Conservation (phyloP, 2,797 vertebrate genomes). For the Tenualosa thibaudeaui region DNA sequence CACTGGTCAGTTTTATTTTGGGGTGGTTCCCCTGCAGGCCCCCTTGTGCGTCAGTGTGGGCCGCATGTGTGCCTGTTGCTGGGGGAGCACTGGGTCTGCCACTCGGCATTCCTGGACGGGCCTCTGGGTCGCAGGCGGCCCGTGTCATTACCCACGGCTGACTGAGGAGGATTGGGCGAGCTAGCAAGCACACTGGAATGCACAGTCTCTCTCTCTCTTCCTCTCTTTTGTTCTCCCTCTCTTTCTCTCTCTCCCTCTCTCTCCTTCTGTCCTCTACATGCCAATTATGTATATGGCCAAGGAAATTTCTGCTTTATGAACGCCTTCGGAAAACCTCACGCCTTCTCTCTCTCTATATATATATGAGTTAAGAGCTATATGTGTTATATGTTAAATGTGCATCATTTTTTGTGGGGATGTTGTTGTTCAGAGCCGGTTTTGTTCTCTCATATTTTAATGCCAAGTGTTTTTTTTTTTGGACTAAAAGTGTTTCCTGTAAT, state of each 20-base stretch:
- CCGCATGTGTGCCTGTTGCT: background rate
- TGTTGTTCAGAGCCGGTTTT: background rate
- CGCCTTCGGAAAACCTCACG: background rate
- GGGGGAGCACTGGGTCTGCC: background rate
- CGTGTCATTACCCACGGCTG: slow-evolving; percentile 52
- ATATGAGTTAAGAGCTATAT: background rate
- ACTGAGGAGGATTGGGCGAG: slow-evolving; percentile 47
- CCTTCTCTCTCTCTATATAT: background rate
- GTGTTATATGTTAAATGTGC: background rate
- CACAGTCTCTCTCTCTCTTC: background rate
- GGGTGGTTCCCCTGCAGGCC: background rate
- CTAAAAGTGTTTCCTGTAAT: background rate
- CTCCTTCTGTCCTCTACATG: background rate
- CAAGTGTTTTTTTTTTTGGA: background rate
- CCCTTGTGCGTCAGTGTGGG: background rate
- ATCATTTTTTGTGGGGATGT: background rate
- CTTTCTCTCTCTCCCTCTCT: background rate
- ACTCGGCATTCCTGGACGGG: slow-evolving; percentile 11
- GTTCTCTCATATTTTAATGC: background rate
- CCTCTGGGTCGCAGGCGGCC: slow-evolving; percentile 45
- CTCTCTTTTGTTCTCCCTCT: background rate
- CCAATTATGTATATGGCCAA: background rate
- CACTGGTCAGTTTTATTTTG: background rate
- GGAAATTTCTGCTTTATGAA: background rate
- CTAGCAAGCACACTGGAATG: slow-evolving; percentile 33